Conservation (phyloP, 2,797 vertebrate genomes). For the Choloepus didactylus region DNA sequence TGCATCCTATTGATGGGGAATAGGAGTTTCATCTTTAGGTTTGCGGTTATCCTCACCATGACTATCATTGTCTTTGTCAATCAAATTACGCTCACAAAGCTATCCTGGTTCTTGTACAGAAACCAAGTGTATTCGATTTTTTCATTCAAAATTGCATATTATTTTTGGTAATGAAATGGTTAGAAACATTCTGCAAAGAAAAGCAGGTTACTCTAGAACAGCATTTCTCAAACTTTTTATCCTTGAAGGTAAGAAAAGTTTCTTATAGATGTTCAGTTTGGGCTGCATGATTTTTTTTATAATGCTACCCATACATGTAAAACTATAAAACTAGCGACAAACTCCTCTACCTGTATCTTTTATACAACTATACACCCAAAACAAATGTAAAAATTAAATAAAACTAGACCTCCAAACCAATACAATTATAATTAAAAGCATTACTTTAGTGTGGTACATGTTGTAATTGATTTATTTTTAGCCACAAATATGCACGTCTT, state of each 20-base stretch:
- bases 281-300: background rate
- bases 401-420: constrained; percentile 26
- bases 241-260: constrained; percentile 18
- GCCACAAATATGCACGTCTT: background rate
- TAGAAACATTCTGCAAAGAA: constrained; percentile 33
- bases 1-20: background rate
- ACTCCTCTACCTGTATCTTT: background rate
- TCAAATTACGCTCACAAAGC: background rate
- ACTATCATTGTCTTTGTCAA: background rate
- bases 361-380: constrained; percentile 9
- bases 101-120: background rate
- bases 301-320: background rate
- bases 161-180: constrained; percentile 55
- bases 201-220: background rate
- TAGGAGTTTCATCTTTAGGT: background rate
- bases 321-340: constrained; percentile 6
- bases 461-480: constrained; percentile 35
- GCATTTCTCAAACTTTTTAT: constrained; percentile 6
- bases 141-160: constrained; percentile 20
- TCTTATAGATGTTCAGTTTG: background rate
- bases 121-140: constrained; percentile 39
- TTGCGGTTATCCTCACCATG: background rate
- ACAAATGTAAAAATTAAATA: constrained; percentile 46
- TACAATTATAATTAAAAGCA: background rate
- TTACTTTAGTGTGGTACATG: background rate